Percentiles rank a stretch among this genome's conserved stretches.
Evolutionary conservation across 2,113 vertebrate genomes (phyloP).

Genomic region (Thomomys bottae): DNA sequence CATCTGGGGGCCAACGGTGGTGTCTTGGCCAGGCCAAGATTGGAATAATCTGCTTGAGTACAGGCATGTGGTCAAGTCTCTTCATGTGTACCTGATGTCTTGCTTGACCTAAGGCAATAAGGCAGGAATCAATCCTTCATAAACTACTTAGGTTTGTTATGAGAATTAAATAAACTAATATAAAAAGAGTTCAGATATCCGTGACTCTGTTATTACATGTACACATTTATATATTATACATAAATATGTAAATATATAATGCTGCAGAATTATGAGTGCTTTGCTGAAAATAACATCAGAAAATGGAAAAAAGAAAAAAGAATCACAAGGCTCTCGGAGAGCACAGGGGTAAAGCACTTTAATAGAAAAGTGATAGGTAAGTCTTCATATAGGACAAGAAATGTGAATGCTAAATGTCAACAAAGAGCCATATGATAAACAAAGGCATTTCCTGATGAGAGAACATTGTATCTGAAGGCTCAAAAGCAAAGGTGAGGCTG

Average conservation of each 20-base stretch:
- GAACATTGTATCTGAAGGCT: background rate
- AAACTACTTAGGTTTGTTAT: background rate
- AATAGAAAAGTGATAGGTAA: background rate
- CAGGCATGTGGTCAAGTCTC: too few species aligned
- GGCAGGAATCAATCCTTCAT: too few species aligned
- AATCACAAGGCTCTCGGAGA: background rate
- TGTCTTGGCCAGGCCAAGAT: too few species aligned
- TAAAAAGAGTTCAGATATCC: background rate
- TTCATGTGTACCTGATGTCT: too few species aligned
- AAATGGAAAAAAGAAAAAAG: background rate
- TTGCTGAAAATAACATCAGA: background rate
- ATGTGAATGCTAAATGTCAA: background rate
- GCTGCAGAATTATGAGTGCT: background rate
- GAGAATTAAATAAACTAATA: background rate
- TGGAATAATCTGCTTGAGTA: too few species aligned
- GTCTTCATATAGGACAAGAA: background rate
- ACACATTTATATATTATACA: too few species aligned
- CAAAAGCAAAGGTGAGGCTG: slow-evolving; percentile 32
- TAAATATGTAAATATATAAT: too few species aligned
- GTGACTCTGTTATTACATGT: too few species aligned
- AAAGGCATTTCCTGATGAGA: background rate
- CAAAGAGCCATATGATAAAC: background rate
- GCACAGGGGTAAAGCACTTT: background rate
- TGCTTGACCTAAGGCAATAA: too few species aligned
- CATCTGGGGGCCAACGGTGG: too few species aligned